Base-by-base conservation (phyloP, 2,113 vertebrate genomes). In the Condylura cristata region DNA sequence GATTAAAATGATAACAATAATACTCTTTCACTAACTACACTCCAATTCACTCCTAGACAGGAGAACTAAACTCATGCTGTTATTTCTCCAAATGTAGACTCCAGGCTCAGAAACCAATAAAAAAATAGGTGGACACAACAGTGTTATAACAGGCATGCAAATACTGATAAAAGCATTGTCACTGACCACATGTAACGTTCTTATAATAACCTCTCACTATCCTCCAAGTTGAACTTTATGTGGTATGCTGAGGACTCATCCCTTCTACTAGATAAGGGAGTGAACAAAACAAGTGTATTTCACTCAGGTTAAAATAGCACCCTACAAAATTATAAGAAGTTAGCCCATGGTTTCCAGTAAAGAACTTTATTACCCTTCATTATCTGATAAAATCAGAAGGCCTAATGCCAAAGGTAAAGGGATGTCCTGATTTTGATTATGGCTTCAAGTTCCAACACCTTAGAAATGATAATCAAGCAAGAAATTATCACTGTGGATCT, bases 371-470 rank as follows among this genome's bases (percentile, higher is more conserved):
- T 70, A 82, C 7, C 26, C 28, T 94, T 93, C 51, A 91, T 90
- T 95, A 90, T 74, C 51, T 95, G 37, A 88, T 65, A 96, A 89
- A 46, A 91, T 97, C 76, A 51, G 56, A 93, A 76, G 78, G 95
- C 26, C 46, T 66, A 96, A 84, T 5, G 0, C 24, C 68, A 95
- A 79, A 94, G 32, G 58, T 79, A 91, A 97, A 95, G 63, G 86
- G 63, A 65, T 74, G 60, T 28, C 4, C 66, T 86, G 58, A 93
- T 93, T 86, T 87, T 76, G 13, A 32, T 87, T 85, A 95, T 30
- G 78, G 82, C 75, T 93, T 37, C 82, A 37, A 93, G 82, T 80
- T 78, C 70, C 65, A 65, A 90, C 93, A 61, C 58, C 22, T 87
- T 80, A 44, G 12, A 95, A 84, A 91, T 92, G 56, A 93, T 61